Base-by-base conservation (phyloP, 2,113 vertebrate species). In the Ceuthmochares aereus region DNA sequence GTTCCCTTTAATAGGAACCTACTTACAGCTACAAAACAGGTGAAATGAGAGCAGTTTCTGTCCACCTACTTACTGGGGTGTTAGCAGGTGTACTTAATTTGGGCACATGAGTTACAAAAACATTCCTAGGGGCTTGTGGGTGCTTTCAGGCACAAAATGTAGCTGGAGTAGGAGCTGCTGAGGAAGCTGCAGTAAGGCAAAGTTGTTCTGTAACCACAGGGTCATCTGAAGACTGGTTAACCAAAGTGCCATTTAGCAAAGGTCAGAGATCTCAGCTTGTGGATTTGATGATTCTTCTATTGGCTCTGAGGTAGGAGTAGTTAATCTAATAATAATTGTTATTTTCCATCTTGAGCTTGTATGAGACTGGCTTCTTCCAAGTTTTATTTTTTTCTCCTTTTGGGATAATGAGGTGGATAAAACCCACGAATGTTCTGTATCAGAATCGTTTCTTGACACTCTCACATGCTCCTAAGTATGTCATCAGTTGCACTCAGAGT, bases 381-480 rank as follows among this genome's bases (percentile, higher is more conserved):
- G 60, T 58, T 86, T 72, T 25, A 8, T 66, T 77, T 22, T n/a
- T 64, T 62, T 75, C 83, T 84, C 52, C 54, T 75, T 60, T 34
- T 6, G 64, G 85, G 82, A 43, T 84, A 55, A 89, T 1, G 77
- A 89, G 64, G 70, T 76, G 94, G 81, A 54, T 67, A 20, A 96
- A 89, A 25, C 8, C 0, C 69, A 0, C 0, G 47, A 27, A 22
- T 37, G 79, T 49, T 84, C n/a, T 42, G 60, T 5, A 20, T 21
- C 91, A 75, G 74, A 36, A 73, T 58, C 84, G 64, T 56, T 56
- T 3, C 84, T 26, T 62, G 84, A n/a, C 87, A 25, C 75, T 70
- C 89, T 95, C 68, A 2, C 80, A 27, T 45, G 87, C 89, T 90
- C 64, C 91, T 59, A 49, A 66, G 84, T 60, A 60, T 95, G 96